Base-by-base conservation (phyloP, 2,797 vertebrate genomes). In the Alectoris magna region DNA sequence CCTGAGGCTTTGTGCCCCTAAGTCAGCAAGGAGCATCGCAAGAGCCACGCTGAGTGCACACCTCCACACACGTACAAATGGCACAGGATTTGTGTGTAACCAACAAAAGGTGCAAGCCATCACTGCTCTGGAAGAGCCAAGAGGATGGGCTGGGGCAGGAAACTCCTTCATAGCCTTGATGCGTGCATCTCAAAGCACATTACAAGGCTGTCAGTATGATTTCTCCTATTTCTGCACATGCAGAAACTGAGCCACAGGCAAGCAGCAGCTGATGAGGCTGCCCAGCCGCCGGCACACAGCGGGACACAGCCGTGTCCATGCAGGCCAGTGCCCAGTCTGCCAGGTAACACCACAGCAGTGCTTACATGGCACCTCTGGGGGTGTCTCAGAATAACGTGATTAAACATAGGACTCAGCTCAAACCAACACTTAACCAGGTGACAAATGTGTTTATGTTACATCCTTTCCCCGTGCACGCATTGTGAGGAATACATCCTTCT, bases 91-190 rank as follows among this genome's bases (percentile, higher is more conserved):
- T 36, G 64, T 12, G 16, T 11, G 2, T 3, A 43, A 56, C 17
- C 70, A 23, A 19, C 31, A n/a, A 19, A 58, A 58, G 55, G 31
- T n/a, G 31, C 31, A 13, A n/a, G 18, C 31, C 11, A 8, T 13
- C 31, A 29, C 27, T 19, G 26, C 38, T 19, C 44, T n/a, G 1
- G 1, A 16, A 87, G 82, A 66, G 27, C 74, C 49, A 8, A 0
- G 21, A 9, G 0, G 22, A 72, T 8, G 41, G 29, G 46, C 70
- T 66, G 84, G 73, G 13, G 4, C 34, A 4, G 43, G 1, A 5
- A 39, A 14, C 0, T 21, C 27, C 53, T 4, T 2, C 38, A 29
- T 0, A 49, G 26, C 14, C 71, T 27, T 4, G 10, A 59, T 23
- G 39, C 36, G 79, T 8, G 34, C 46, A 76, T 36, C 21, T 36